Evolutionary conservation across 1,140 invertebrate species (phyloP).

Genomic region (Brachionus rubens): DNA sequence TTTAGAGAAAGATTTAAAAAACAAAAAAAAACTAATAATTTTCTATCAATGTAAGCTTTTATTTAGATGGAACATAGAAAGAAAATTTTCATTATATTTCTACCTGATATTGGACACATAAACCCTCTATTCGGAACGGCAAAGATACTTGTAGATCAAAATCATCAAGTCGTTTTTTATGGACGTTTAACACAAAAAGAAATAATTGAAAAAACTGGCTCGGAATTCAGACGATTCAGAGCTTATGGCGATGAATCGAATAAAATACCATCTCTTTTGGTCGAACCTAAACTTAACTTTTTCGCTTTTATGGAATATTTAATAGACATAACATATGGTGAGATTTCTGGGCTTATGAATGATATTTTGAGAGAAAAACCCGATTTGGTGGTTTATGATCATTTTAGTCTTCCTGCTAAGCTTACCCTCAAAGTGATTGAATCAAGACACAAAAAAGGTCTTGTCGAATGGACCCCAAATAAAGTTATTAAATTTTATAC

Average conservation of each 20-base stretch:
- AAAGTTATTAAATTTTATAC: not conserved
- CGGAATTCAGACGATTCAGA: not conserved
- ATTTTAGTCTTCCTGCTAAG: not conserved
- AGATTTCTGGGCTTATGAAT: not conserved
- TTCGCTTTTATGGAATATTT: not conserved
- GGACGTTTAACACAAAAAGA: not conserved
- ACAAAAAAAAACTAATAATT: too few relatives aligned
- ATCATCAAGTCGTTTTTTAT: conserved; percentile 31
- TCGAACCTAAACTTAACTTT: not conserved
- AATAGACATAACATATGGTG: not conserved
- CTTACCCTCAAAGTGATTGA: not conserved
- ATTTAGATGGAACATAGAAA: conserved; percentile 1
- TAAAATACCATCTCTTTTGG: not conserved
- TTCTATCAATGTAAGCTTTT: too few relatives aligned
- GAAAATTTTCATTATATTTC: not conserved
- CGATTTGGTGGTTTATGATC: not conserved
- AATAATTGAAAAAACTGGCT: conserved; percentile 13
- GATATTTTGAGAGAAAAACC: not conserved
- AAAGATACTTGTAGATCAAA: not conserved
- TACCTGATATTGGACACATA: conserved; percentile 19
- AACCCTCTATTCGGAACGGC: conserved; percentile 8
- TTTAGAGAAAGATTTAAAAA: too few relatives aligned
- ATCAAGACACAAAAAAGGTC: not conserved
- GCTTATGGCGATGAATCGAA: not conserved
- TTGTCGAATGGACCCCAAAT: not conserved